Evolutionary conservation across 2,797 vertebrate genomes (phyloP), one percentile per base, ranked within the genome.

Genomic region (Pipistrellus pygmaeus): DNA sequence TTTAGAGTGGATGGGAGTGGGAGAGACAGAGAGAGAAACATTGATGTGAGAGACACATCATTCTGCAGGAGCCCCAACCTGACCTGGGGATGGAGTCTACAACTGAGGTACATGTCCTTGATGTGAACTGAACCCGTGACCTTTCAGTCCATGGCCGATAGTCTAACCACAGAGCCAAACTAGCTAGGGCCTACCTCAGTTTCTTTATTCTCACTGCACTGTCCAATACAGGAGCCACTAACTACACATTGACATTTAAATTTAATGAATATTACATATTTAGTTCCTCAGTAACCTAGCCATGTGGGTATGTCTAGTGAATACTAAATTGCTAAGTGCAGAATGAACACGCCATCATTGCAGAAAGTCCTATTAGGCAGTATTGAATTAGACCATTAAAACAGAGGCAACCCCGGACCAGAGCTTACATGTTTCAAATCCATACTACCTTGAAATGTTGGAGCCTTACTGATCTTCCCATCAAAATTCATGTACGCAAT

Each of bases 201-300:
- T 94, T 57, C 41, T 78, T 48, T 88, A 51, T 72, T 64, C 35
- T 88, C 30, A 48, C 1, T 76, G 35, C 23, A 89, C 3, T 44
- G 46, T 21, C 20, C 38, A 88, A 53, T 80, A 85, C 15, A 90
- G 66, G 57, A 80, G 18, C 27, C 35, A 51, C 8, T 66, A 66
- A 83, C 27, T 72, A 77, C 3, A 44, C 27, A 27, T 0, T 11
- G 57, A n/a, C 86, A 90, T 69, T 71, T 87, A 88, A 51, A 82
- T 35, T 83, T 35, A 57, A 86, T 64, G 64, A 69, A 85, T 76
- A 86, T 32, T 44, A 72, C 72, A 84, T 41, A 91, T 30, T 81
- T 15, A 92, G 25, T 77, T 93, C 15, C 53, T 55, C 27, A 91
- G 13, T 44, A 32, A 62, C 35, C 30, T 66, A 88, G n/a, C 44